Percentiles rank a stretch among this genome's conserved stretches.
Evolutionary conservation across 2,797 vertebrate species (phyloP).

Genomic region (Saxicola maurus): DNA sequence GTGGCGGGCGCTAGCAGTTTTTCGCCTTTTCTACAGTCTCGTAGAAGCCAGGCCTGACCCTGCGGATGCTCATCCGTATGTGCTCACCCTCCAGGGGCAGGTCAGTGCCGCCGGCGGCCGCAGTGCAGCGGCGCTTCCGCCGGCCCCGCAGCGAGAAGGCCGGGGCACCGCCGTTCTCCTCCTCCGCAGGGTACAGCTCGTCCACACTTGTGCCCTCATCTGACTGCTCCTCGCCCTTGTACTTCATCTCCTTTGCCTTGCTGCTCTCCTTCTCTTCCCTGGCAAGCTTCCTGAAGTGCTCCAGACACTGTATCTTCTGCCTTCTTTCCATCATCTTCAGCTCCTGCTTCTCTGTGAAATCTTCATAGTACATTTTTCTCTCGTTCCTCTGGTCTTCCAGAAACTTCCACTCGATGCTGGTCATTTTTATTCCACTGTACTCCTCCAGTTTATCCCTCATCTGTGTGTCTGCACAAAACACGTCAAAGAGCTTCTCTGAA

Average conservation of each 20-base stretch:
- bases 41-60: constrained; percentile 65
- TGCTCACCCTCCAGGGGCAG: constrained; percentile 59
- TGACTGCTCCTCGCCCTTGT: constrained; percentile 6
- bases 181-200: neutral
- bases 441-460: constrained; percentile 62
- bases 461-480: constrained; percentile 46
- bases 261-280: constrained; percentile 54
- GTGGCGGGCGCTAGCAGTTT: constrained; percentile 35
- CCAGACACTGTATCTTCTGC: constrained; percentile 58
- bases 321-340: constrained; percentile 60
- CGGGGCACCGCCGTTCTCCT: constrained; percentile 4
- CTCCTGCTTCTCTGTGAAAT: constrained; percentile 61
- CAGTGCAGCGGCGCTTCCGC: constrained; percentile 47
- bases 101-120: accelerated
- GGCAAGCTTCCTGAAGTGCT: constrained; percentile 60
- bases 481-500: constrained; percentile 60
- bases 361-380: constrained; percentile 64
- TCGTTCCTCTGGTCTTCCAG: constrained; percentile 62
- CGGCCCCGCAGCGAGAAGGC: constrained; percentile 54
- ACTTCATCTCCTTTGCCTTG: constrained; percentile 18
- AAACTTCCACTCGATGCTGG: constrained; percentile 65
- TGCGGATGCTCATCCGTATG: constrained; percentile 66
- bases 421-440: constrained; percentile 64
- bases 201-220: constrained; percentile 43
- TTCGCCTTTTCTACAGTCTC: constrained; percentile 68